Conservation (phyloP, 1,140 invertebrate genomes). For the Drosophila auraria region DNA sequence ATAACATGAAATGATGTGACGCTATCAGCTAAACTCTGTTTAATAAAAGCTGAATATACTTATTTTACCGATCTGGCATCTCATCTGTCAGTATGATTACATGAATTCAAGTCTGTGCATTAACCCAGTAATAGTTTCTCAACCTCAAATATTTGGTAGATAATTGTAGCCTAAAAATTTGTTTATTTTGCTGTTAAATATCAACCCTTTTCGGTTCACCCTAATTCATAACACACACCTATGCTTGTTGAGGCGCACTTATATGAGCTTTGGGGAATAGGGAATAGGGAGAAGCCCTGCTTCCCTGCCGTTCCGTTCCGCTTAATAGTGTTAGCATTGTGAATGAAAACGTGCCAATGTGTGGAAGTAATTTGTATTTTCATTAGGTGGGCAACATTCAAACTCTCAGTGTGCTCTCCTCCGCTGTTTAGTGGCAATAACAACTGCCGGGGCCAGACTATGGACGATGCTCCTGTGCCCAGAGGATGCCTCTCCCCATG, state of each 20-base stretch:
- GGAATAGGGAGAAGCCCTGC: neutral
- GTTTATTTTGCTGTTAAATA: neutral
- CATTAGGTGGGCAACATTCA: slow-evolving; percentile 61
- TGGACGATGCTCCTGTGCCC: neutral
- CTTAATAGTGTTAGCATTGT: slow-evolving; percentile 50
- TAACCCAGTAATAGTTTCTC: too few species aligned
- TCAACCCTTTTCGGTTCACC: neutral
- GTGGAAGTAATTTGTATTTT: slow-evolving; percentile 73
- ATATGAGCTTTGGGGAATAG: slow-evolving; percentile 2
- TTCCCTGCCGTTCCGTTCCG: neutral
- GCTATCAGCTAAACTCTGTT: too few species aligned
- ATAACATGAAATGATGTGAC: too few species aligned
- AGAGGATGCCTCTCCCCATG: neutral
- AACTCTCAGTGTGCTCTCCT: slow-evolving; percentile 31
- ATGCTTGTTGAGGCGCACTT: neutral
- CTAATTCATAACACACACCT: neutral
- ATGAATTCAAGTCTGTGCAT: too few species aligned
- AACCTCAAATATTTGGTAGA: too few species aligned
- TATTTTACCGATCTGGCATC: too few species aligned
- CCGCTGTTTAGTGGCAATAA: slow-evolving; percentile 33
- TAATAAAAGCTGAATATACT: too few species aligned
- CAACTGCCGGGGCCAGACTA: neutral
- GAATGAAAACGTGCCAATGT: slow-evolving; percentile 59
- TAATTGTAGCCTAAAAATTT: too few species aligned
- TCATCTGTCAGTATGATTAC: too few species aligned